Base-by-base conservation (phyloP, 2,797 vertebrate genomes). In the Nannoperca obscura region DNA sequence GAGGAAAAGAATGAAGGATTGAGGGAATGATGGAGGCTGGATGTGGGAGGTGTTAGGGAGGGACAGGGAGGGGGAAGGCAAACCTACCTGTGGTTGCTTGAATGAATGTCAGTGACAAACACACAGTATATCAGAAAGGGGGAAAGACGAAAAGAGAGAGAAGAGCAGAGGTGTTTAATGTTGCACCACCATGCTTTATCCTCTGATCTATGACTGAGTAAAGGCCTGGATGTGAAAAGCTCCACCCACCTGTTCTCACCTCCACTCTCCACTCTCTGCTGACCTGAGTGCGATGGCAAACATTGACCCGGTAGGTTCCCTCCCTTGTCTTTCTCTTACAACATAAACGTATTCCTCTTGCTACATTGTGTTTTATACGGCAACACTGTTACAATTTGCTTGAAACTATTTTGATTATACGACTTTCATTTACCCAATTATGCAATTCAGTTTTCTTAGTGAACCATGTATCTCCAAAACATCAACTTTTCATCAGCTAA, bases 281-380 rank as follows among this genome's bases (percentile, higher is more conserved):
- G 52, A 46, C 30, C 66, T 69, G 71, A 84, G 53, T 82, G 77
- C 57, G 40, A 95, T 95, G 95, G 94, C 55, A 83, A 90, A 93
- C 8, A 50, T 84, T 80, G 84, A 93, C 15, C 42, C 0, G 88
- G 95, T 95, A 91, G 19, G 94, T 86, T 80, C 1, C 11, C 76
- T 38, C 9, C 2, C 74, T 79, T 67, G n/a, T 81, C 20, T 44
- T 60, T 68, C n/a, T 76, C 3, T 44, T 7, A 9, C 11, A 20
- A 40, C 7, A 42, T 42, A 42, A 61, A 40, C 12, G 7, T 2
- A 1, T 3, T 47, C 5, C 36, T 46, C 1, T 5, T 19, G 24
- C 50, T 46, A 1, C 2, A 50, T 0, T 30, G 8, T 27, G 17
- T 61, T 71, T 3, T 44, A 3, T 19, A 13, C 5, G 19, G 9